Evolutionary conservation across 2,888 invertebrate genomes (phyloP), one percentile per base, ranked within the genome.

Genomic region (Acanthosepion pharaonis): DNA sequence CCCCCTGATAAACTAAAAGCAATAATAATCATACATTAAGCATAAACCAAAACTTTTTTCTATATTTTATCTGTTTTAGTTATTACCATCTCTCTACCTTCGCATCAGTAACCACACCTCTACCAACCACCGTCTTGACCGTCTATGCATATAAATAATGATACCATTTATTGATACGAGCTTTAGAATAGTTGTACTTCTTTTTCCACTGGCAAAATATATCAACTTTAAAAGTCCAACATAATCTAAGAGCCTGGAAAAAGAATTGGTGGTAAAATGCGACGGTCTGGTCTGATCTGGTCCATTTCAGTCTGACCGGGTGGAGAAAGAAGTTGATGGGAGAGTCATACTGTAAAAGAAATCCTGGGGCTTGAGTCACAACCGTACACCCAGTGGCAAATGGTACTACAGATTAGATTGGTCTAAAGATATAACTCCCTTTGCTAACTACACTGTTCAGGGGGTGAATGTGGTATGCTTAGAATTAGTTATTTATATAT

Each of bases 131-230:
- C 59, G 5, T 25, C 59, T 59, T 59, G 59, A 23, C 23, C 59
- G 59, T 59, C 59, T 59, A 20, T 59, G 59, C 59, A 59, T 59
- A 59, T 59, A 59, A 59, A 59, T 59, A 59, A 59, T 59, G 59
- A 59, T 59, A 59, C 59, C 59, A 59, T 59, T 59, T 59, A 59
- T 59, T 59, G 59, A 59, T 59, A 59, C 59, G 23, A 59, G 59
- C 59, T 59, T 59, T 59, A 59, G 59, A 23, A 20, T 59, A 23
- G 59, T 20, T 59, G 59, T 59, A n/a, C 78, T n/a, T 78, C n/a
- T 78, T 78, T 78, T n/a, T 78, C 78, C n/a, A 78, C 78, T 78
- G 78, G 78, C 78, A 78, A 78, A 78, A 78, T 78, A 78, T 78
- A 78, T 78, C 78, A 78, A 78, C 78, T n/a, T 78, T 78, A 78